These are phyloP conservation scores for Drosophila anomelani DNA, from an alignment of 2,888 invertebrate genomes.

Conservation along the genomic window DNA sequence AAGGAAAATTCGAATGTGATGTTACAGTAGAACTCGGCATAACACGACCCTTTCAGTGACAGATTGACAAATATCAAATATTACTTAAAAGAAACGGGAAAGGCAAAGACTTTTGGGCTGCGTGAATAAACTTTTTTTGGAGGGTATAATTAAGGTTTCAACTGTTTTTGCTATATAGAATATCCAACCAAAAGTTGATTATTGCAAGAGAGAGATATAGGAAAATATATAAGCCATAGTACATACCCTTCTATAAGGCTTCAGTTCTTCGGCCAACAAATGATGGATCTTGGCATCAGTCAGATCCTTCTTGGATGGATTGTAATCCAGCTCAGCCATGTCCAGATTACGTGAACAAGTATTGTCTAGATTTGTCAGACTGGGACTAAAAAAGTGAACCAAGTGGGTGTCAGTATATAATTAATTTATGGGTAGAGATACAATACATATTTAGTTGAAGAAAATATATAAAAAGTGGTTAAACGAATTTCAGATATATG, in stretches of 20 bases:
- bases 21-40: slow-evolving; percentile 36
- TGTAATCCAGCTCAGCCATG: slow-evolving; percentile 96
- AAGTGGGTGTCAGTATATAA: slow-evolving; percentile 6
- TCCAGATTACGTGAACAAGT: slow-evolving; percentile 95
- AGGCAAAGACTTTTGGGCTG: slow-evolving; percentile 56
- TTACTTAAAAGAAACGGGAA: slow-evolving; percentile 19
- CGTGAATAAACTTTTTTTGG: slow-evolving; percentile 38
- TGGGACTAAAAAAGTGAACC: slow-evolving; percentile 86
- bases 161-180: slow-evolving; percentile 44
- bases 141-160: slow-evolving; percentile 34
- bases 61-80: slow-evolving; percentile 39
- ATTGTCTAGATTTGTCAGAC: slow-evolving; percentile 92
- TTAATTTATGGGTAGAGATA: background rate
- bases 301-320: slow-evolving; percentile 95
- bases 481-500: slow-evolving; percentile 83
- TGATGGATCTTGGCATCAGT: slow-evolving; percentile 98
- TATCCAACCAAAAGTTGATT: slow-evolving; percentile 60
- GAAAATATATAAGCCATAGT: slow-evolving; percentile 5
- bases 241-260: slow-evolving; percentile 93
- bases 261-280: slow-evolving; percentile 94
- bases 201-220: slow-evolving; percentile 26
- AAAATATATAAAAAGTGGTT: slow-evolving; percentile 44
- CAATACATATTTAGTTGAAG: background rate
- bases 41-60: slow-evolving; percentile 29
- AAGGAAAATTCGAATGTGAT: slow-evolving; percentile 27